phyloP scores from a whole-genome alignment of 2,888 invertebrate species.

The Pachymerium ferrugineum region DNA sequence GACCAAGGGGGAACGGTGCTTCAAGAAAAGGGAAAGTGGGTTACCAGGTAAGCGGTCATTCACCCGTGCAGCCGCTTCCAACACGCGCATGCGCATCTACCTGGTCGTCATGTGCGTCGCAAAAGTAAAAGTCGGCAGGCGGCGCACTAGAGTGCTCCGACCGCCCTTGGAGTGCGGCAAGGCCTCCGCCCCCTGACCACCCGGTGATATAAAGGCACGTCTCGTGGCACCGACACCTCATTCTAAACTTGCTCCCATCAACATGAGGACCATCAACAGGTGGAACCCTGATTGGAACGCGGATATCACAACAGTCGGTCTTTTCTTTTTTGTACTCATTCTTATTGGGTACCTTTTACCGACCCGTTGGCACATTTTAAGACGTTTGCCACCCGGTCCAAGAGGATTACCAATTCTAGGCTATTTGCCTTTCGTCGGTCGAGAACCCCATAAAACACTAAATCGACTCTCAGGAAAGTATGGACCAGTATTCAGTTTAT shows the following conservation, averaged over 20 bases:
- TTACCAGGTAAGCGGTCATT: conserved; percentile 33
- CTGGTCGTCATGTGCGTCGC: conserved; percentile 10
- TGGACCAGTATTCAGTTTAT: conserved; percentile 66
- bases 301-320: not conserved
- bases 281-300: not conserved
- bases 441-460: conserved; percentile 66
- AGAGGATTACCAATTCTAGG: conserved; percentile 54
- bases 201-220: not conserved
- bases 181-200: not conserved
- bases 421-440: conserved; percentile 66
- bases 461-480: conserved; percentile 61
- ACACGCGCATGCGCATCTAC: conserved; percentile 23
- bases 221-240: not conserved
- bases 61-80: conserved; percentile 1
- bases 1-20: conserved; percentile 5
- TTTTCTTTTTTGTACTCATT: not conserved
- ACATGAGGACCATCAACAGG: conserved; percentile 5
- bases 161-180: not conserved
- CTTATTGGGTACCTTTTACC: not conserved
- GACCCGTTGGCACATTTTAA: not conserved
- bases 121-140: not conserved
- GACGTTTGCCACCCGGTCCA: conserved; percentile 34
- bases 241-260: not conserved
- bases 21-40: conserved; percentile 32
- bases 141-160: not conserved